Conservation (phyloP, 2,888 invertebrate genomes). For the Scaptomyza cyrtandrae region DNA sequence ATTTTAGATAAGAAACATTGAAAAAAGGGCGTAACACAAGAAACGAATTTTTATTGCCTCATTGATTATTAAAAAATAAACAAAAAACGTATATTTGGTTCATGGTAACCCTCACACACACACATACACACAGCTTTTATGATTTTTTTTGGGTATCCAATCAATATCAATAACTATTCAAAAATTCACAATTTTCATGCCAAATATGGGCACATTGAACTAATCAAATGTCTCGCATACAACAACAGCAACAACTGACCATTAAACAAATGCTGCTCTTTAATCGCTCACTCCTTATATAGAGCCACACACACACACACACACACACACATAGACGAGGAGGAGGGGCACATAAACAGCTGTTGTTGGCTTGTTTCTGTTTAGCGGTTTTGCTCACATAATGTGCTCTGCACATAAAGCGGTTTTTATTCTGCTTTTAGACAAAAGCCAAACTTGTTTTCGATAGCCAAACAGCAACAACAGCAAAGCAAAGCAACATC, state of each 20-base stretch:
- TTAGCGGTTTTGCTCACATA: conserved; percentile 38
- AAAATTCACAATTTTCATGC: conserved; percentile 32
- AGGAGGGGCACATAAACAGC: background rate
- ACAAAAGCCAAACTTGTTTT: conserved; percentile 52
- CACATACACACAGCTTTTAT: conserved; percentile 2
- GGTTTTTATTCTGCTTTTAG: conserved; percentile 29
- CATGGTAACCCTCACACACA: conserved; percentile 22
- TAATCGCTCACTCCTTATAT: conserved; percentile 4
- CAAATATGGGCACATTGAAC: conserved; percentile 55
- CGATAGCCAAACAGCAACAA: conserved; percentile 25
- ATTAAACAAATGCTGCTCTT: conserved; percentile 26
- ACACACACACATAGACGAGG: background rate
- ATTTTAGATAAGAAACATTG: background rate
- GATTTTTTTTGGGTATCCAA: conserved; percentile 11
- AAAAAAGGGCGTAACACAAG: conserved; percentile 3
- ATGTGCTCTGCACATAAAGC: conserved; percentile 46
- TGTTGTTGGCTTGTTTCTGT: conserved; percentile 34
- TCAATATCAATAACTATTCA: conserved; percentile 38
- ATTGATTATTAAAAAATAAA: conserved; percentile 9
- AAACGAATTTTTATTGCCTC: conserved; percentile 11
- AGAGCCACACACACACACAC: background rate
- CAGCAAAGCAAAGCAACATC: conserved; percentile 15
- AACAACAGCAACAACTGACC: conserved; percentile 16
- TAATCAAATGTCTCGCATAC: conserved; percentile 25
- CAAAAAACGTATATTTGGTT: conserved; percentile 24